These are phyloP conservation scores for Liasis olivaceus DNA, from an alignment of 2,797 vertebrate genomes.

Conservation along the genomic window DNA sequence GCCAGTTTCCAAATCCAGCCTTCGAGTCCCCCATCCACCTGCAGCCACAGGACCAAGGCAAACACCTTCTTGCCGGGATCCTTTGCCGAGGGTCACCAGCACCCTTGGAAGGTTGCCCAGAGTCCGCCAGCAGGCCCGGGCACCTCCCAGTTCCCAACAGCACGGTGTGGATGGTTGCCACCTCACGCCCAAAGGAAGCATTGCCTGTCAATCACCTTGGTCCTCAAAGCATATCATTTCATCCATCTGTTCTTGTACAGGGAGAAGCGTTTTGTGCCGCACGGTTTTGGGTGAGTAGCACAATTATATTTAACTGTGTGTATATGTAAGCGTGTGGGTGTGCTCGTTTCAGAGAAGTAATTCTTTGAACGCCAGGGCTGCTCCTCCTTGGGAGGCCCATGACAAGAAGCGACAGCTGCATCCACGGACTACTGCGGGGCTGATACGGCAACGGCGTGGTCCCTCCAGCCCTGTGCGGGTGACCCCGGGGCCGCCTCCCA, in stretches of 20 bases:
- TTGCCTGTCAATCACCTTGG: background rate
- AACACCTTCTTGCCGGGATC: background rate
- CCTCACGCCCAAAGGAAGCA: background rate
- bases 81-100: too few species aligned
- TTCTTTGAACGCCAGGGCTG: background rate
- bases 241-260: background rate
- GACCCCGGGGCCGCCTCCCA: background rate
- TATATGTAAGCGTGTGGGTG: background rate
- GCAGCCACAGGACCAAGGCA: background rate
- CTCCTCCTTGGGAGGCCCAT: background rate
- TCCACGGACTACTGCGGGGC: background rate
- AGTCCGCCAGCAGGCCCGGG: background rate
- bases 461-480: background rate
- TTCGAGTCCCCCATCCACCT: constrained; percentile 89
- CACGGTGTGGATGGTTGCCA: background rate
- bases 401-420: background rate
- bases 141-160: background rate
- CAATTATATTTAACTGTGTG: too few species aligned
- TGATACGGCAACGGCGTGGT: background rate
- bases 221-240: too few species aligned
- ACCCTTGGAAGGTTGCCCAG: background rate
- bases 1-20: constrained; percentile 85
- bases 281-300: background rate
- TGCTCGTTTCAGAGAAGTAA: background rate
- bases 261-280: background rate